phyloP scores from a whole-genome alignment of 64 coral and sea anemone species.

The Trachythela sp. region DNA sequence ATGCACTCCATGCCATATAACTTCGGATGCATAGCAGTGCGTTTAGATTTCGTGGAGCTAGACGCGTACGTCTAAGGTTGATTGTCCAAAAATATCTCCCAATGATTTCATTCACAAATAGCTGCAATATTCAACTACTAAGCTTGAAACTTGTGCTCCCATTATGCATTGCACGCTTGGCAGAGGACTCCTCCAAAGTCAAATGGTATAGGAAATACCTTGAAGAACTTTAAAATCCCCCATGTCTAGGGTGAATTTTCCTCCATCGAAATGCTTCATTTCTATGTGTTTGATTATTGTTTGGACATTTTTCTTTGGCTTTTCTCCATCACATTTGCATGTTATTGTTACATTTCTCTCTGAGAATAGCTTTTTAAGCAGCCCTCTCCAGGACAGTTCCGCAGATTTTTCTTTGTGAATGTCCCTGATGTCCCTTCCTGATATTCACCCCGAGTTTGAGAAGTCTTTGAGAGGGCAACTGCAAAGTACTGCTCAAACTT shows the following conservation, averaged over 20 bases:
- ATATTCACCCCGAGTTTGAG: neutral
- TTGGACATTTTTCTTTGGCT: neutral
- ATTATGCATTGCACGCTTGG: too few species aligned
- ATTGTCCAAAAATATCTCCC: too few species aligned
- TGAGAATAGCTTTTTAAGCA: neutral
- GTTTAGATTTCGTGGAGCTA: too few species aligned
- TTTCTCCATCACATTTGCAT: neutral
- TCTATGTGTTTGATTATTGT: slow-evolving; percentile 17
- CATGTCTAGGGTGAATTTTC: neutral
- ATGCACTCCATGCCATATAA: too few species aligned
- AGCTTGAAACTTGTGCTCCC: too few species aligned
- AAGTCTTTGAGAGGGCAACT: neutral
- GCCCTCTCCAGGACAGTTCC: neutral
- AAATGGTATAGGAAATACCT: slow-evolving; percentile 9
- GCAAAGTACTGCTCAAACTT: neutral
- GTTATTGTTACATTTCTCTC: neutral
- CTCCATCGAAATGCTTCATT: slow-evolving; percentile 3
- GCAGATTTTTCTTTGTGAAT: neutral
- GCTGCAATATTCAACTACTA: too few species aligned
- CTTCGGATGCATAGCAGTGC: too few species aligned
- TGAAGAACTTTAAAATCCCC: neutral
- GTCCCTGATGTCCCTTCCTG: neutral
- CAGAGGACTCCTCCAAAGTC: too few species aligned
- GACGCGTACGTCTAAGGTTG: too few species aligned
- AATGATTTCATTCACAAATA: too few species aligned